Base-by-base conservation (phyloP, 1,140 invertebrate species). In the Drosophila paulistorum region DNA sequence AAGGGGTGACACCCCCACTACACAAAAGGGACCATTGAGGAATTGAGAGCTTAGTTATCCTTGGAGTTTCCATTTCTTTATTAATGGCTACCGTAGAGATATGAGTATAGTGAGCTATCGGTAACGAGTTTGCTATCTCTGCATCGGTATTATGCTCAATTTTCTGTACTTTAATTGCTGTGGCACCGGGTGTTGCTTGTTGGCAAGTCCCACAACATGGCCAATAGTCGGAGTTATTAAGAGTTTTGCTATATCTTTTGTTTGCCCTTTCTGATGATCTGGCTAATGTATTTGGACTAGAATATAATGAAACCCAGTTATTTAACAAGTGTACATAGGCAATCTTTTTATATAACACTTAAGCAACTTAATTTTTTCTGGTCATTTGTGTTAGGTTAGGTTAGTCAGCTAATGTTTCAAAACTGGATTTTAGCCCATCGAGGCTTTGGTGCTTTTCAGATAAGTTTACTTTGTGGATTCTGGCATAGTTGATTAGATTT, bases 171-270 rank as follows among this genome's bases (percentile, higher is more conserved):
- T 33, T 71, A 7, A 68, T 55, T 37, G 37, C 54, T 7, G 59
- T 51, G 26, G 23, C 45, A 9, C 14, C 48, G 23, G 64, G 13
- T 20, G 41, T 54, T 48, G 48, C 58, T 37, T 76, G 70, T 57
- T 76, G 60, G 26, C 86, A 91, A 5, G 77, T 77, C 3, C 70
- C 79, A 58, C 91, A 92, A 26, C 91, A 71, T 39, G 91, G 91
- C 91, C 91, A 92, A 86, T 90, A 90, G 42, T 86, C 78, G 35
- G 89, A 86, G 10, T 63, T 71, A n/a, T 60, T 76, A n/a, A 87
- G 41, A 17, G 73, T 84, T 58, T 87, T 84, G 41, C 58, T 71
- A 55, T 71, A 73, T 41, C 80, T 83, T 26, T 79, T 83, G 14
- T 51, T 51, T 10, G 45, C 45, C 6, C 45, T 51, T 51, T 17